A percentile compares a stretch with the other conserved stretches of the same genome.
phyloP scores from a whole-genome alignment of 2,888 invertebrate species.

The Cactoblastis cactorum region DNA sequence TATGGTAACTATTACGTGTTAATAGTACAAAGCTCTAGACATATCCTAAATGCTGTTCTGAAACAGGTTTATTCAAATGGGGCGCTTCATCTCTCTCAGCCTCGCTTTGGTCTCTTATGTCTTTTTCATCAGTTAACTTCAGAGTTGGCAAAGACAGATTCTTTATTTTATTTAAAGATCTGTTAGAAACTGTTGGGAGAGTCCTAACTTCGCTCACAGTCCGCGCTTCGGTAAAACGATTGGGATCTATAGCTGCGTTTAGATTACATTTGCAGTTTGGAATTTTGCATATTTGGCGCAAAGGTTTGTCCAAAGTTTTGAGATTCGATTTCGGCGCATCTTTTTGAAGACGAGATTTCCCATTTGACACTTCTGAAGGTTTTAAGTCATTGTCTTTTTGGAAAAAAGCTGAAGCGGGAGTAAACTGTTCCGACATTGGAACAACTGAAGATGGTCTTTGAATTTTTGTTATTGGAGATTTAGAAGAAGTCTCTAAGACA shows the following conservation, averaged over 20 bases:
- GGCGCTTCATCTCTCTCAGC: slow-evolving; percentile 55
- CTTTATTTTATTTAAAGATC: slow-evolving; percentile 53
- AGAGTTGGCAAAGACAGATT: slow-evolving; percentile 69
- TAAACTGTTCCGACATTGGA: slow-evolving; percentile 66
- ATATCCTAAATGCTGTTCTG: slow-evolving; percentile 79
- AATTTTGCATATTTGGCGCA: slow-evolving; percentile 58
- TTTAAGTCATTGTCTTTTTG: slow-evolving; percentile 43
- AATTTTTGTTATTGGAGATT: slow-evolving; percentile 46
- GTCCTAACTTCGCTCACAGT: slow-evolving; percentile 52
- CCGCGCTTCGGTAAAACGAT: slow-evolving; percentile 54
- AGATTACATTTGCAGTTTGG: slow-evolving; percentile 69
- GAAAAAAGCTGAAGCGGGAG: slow-evolving; percentile 63
- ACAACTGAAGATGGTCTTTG: slow-evolving; percentile 68
- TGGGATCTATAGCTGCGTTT: slow-evolving; percentile 38
- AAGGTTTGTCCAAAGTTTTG: slow-evolving; percentile 57
- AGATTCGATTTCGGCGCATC: slow-evolving; percentile 49
- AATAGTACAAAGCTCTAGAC: slow-evolving; percentile 48
- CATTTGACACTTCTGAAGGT: slow-evolving; percentile 58
- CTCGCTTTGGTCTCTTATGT: slow-evolving; percentile 43
- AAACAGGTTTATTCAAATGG: slow-evolving; percentile 58
- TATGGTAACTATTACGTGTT: slow-evolving; percentile 35
- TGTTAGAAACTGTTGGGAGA: slow-evolving; percentile 54
- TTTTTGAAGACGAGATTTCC: slow-evolving; percentile 63
- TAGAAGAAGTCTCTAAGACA: slow-evolving; percentile 58
- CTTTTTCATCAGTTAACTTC: slow-evolving; percentile 60